Evolutionary conservation across 92 coral and sea anemone species (phyloP).

Genomic region (Palythoa grandis): DNA sequence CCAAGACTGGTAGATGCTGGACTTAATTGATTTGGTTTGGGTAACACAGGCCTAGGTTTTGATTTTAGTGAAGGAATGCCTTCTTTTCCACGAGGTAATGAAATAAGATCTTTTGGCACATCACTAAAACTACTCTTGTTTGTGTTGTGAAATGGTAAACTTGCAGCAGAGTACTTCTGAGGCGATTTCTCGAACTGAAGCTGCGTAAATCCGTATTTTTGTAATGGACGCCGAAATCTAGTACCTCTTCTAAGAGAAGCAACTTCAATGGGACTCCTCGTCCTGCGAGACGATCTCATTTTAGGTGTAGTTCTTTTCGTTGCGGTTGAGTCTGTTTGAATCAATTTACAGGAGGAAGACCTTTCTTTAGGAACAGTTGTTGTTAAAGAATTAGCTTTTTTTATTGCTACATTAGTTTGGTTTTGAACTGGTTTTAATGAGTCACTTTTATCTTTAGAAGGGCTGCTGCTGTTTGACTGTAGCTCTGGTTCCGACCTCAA

Average conservation of each 20-base stretch:
- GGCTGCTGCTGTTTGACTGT: background rate
- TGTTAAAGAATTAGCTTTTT: background rate
- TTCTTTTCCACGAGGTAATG: background rate
- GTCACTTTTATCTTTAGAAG: background rate
- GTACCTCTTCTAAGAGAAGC: constrained; percentile 24
- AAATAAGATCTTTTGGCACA: background rate
- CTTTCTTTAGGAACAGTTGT: background rate
- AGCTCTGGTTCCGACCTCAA: background rate
- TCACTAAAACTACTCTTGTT: background rate
- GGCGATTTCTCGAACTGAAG: constrained; percentile 33
- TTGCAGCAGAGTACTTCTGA: background rate
- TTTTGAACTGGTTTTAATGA: background rate
- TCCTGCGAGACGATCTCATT: background rate
- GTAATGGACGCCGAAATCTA: constrained; percentile 20
- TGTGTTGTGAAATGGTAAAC: background rate
- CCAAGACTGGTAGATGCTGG: background rate
- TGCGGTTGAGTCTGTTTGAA: background rate
- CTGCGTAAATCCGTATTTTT: constrained; percentile 27
- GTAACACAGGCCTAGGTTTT: background rate
- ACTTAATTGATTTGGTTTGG: background rate
- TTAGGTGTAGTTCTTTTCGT: background rate
- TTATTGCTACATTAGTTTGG: background rate
- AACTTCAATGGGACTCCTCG: background rate
- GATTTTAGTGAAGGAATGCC: background rate
- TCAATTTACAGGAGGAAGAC: background rate